phyloP scores from a whole-genome alignment of 2,797 vertebrate genomes.

The Cossypha niveicapilla region DNA sequence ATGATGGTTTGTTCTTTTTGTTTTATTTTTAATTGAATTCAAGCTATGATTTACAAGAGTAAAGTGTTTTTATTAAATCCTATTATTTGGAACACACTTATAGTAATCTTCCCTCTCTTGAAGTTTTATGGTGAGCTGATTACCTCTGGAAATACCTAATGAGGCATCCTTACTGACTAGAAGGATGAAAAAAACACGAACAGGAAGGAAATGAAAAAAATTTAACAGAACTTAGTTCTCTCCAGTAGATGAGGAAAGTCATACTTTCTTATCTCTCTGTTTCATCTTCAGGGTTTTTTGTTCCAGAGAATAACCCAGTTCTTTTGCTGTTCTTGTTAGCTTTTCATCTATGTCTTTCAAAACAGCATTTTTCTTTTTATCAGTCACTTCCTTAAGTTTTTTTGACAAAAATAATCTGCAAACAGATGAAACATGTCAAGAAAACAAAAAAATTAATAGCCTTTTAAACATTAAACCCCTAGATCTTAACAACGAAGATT shows the following conservation, averaged over 20 bases:
- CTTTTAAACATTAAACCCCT: not conserved
- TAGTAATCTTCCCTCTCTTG: not conserved
- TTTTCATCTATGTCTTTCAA: constrained; percentile 82
- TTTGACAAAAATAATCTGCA: constrained; percentile 83
- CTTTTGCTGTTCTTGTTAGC: constrained; percentile 80
- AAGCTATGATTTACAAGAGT: not conserved
- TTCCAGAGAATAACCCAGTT: constrained; percentile 84
- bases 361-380: constrained; percentile 72
- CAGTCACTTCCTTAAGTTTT: constrained; percentile 81
- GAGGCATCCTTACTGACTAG: not conserved
- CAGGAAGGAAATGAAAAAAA: not conserved
- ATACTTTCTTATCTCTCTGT: constrained; percentile 90
- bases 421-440: not conserved
- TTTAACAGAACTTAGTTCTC: constrained; percentile 18
- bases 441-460: not conserved
- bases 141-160: not conserved
- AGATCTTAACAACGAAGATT: not conserved
- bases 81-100: not conserved
- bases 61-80: not conserved
- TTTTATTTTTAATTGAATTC: not conserved
- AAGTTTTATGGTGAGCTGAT: not conserved
- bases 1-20: not conserved
- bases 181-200: not conserved
- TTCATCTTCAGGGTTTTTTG: constrained; percentile 89
- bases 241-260: not conserved